phyloP scores from a whole-genome alignment of 2,113 vertebrate genomes.

The Nematolebias whitei region DNA sequence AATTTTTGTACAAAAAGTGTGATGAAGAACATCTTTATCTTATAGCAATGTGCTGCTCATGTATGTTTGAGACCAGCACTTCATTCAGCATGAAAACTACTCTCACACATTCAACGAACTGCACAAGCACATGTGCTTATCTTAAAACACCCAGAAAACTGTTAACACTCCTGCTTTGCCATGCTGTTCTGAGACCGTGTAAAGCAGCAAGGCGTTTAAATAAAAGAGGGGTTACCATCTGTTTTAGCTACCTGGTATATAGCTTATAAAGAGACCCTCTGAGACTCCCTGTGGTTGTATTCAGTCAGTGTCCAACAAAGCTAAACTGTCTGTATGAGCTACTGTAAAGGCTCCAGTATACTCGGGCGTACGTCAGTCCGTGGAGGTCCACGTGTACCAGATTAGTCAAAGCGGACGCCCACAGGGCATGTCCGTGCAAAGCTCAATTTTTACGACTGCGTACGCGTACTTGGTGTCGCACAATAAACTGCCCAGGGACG shows the following conservation, averaged over 20 bases:
- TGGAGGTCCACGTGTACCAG: too few species aligned
- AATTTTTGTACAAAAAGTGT: too few species aligned
- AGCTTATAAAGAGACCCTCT: slow-evolving; percentile 35
- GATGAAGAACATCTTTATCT: background rate
- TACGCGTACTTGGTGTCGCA: too few species aligned
- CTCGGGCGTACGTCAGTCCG: too few species aligned
- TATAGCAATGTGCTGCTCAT: background rate
- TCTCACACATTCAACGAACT: background rate
- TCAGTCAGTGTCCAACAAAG: slow-evolving; percentile 11
- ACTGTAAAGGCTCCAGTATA: too few species aligned
- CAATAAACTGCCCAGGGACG: too few species aligned
- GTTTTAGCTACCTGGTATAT: slow-evolving; percentile 31
- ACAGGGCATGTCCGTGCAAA: too few species aligned
- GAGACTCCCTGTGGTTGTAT: slow-evolving; percentile 34
- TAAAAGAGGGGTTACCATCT: slow-evolving; percentile 52
- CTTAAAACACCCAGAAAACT: background rate
- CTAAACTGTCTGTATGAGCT: slow-evolving; percentile 19
- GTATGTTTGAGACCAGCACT: too few species aligned
- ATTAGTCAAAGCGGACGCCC: too few species aligned
- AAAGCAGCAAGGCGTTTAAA: slow-evolving; percentile 37
- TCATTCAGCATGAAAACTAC: background rate
- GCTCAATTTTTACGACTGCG: too few species aligned
- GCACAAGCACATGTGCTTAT: background rate
- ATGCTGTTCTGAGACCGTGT: background rate
- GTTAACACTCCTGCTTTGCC: background rate